Evolutionary conservation across 2,113 vertebrate genomes (phyloP).

Genomic region (Gnathonemus longibarbis): DNA sequence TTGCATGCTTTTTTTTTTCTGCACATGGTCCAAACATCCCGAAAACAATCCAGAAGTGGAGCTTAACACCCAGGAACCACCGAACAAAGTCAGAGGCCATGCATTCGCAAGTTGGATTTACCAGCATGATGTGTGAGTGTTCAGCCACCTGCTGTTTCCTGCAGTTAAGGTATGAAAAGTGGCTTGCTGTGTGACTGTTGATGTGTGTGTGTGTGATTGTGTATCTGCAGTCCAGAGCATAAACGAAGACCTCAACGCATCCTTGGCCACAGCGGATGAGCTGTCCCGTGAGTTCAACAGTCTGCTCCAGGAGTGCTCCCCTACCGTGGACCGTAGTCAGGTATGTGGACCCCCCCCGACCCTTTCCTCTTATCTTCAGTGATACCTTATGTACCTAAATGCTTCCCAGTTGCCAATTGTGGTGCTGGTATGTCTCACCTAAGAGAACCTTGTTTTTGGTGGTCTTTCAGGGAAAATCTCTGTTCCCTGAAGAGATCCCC

Average conservation of each 20-base stretch:
- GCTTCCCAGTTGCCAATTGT: background rate
- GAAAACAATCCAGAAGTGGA: background rate
- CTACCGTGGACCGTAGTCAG: constrained; percentile 17
- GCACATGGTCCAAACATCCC: too few relatives aligned
- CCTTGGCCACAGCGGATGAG: constrained; percentile 61
- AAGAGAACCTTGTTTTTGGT: background rate
- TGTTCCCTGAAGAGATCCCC: background rate
- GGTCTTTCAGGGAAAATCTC: background rate
- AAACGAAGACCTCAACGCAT: constrained; percentile 59
- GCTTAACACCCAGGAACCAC: background rate
- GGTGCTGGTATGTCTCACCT: background rate
- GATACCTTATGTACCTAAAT: background rate
- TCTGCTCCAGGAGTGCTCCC: constrained; percentile 47
- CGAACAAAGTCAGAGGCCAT: constrained; percentile 35
- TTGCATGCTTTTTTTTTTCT: background rate
- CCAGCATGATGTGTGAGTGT: constrained; percentile 55
- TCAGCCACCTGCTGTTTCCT: background rate
- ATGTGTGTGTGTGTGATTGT: constrained; percentile 27
- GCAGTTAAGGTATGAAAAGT: background rate
- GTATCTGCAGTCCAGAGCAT: constrained; percentile 54
- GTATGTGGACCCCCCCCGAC: background rate
- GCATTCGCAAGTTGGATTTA: constrained; percentile 41
- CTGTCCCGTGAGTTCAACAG: constrained; percentile 61
- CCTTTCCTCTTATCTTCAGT: background rate
- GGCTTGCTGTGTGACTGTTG: background rate